Conservation (phyloP, 2,797 vertebrate genomes). For the Bucorvus abyssinicus region DNA sequence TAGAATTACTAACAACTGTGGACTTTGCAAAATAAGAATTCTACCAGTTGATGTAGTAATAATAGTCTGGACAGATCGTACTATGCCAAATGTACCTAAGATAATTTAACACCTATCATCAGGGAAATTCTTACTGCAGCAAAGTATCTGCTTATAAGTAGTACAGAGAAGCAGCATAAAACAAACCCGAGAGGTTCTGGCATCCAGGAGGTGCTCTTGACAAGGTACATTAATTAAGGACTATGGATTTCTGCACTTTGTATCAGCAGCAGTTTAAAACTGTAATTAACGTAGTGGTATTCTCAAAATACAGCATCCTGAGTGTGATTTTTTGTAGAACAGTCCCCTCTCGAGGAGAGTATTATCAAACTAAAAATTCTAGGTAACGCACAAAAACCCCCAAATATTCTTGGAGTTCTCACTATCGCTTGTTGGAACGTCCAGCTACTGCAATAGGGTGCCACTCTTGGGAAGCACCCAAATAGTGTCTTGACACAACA, state of each 20-base stretch:
- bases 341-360: constrained; percentile 25
- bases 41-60: not conserved
- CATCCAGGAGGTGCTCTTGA: constrained; percentile 7
- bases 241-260: constrained; percentile 12
- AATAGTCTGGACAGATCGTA: not conserved
- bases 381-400: not conserved
- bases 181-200: not conserved
- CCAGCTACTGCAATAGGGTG: not conserved
- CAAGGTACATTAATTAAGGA: constrained; percentile 26
- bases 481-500: not conserved
- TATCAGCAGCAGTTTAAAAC: not conserved
- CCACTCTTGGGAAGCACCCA: not conserved
- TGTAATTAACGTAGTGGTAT: not conserved
- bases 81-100: not conserved
- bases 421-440: not conserved
- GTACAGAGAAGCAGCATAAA: not conserved
- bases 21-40: not conserved
- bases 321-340: not conserved
- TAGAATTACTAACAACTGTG: not conserved
- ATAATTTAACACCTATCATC: not conserved
- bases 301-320: not conserved
- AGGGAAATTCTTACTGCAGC: not conserved
- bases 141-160: not conserved
- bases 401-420: not conserved
- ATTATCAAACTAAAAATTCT: not conserved